These are phyloP conservation scores for Isichthys henryi DNA, from an alignment of 2,113 vertebrate genomes.

Conservation along the genomic window DNA sequence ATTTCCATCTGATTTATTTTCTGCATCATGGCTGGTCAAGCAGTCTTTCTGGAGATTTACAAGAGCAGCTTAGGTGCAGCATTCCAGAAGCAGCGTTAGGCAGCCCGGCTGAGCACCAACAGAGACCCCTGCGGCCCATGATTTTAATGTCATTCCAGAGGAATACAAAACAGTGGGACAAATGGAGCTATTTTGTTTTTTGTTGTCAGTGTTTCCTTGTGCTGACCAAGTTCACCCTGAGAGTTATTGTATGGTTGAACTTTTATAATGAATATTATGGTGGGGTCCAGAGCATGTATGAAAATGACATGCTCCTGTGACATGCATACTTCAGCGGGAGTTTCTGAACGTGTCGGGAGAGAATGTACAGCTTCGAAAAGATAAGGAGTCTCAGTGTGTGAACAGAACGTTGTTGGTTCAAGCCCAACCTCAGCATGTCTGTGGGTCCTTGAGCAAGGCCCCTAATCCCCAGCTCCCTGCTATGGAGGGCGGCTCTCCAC, in stretches of 20 bases:
- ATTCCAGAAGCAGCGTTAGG: not conserved
- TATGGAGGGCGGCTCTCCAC: too few species aligned
- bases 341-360: too few species aligned
- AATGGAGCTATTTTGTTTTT: not conserved
- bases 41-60: not conserved
- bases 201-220: not conserved
- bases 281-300: not conserved
- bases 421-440: too few species aligned
- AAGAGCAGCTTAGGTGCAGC: not conserved
- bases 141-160: not conserved
- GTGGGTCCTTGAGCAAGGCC: too few species aligned
- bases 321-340: not conserved
- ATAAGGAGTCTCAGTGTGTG: too few species aligned
- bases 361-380: too few species aligned
- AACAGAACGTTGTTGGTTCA: too few species aligned
- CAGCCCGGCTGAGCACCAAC: not conserved
- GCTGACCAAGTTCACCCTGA: not conserved
- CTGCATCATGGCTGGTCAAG: not conserved
- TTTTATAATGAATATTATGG: not conserved
- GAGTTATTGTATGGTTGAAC: not conserved
- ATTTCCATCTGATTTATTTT: not conserved
- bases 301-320: not conserved
- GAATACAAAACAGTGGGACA: not conserved
- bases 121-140: not conserved
- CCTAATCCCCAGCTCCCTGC: too few species aligned